phyloP scores from a whole-genome alignment of 2,797 vertebrate species.

The Alcedo atthis region DNA sequence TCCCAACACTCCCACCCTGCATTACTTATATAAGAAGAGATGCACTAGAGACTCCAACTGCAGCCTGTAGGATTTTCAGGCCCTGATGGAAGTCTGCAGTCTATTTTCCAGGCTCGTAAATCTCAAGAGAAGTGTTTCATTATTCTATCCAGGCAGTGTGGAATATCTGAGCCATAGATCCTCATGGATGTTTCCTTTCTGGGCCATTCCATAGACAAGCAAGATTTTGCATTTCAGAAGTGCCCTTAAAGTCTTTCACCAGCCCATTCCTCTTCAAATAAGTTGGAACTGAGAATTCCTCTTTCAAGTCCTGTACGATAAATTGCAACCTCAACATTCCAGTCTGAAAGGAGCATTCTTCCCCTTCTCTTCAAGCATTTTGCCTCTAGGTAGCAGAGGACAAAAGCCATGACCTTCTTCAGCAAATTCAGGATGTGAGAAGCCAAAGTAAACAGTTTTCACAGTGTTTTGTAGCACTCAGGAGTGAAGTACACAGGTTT shows the following conservation, averaged over 20 bases:
- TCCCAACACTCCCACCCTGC: not conserved
- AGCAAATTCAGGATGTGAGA: not conserved
- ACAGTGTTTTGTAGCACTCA: not conserved
- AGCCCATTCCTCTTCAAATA: conserved; percentile 66
- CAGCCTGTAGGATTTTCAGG: conserved; percentile 25
- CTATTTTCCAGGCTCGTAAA: conserved; percentile 75
- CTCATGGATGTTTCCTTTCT: conserved; percentile 66
- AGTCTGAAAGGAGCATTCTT: conserved; percentile 60
- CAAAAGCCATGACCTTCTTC: conserved; percentile 37
- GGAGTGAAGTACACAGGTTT: not conserved
- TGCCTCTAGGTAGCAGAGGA: conserved; percentile 33
- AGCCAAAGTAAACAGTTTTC: conserved; percentile 9
- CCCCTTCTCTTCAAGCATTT: conserved; percentile 24
- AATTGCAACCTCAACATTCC: conserved; percentile 49
- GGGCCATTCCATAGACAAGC: conserved; percentile 54
- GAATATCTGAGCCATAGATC: conserved; percentile 73
- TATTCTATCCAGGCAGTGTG: conserved; percentile 68
- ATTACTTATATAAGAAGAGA: conserved; percentile 14
- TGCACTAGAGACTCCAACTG: not conserved
- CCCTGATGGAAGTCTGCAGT: conserved; percentile 67
- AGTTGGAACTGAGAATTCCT: conserved; percentile 64
- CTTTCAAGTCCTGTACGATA: conserved; percentile 39
- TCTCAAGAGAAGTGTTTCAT: conserved; percentile 80
- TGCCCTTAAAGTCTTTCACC: conserved; percentile 73
- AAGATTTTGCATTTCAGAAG: conserved; percentile 69